phyloP scores from a whole-genome alignment of 2,113 vertebrate genomes.

The Dascyllus trimaculatus region DNA sequence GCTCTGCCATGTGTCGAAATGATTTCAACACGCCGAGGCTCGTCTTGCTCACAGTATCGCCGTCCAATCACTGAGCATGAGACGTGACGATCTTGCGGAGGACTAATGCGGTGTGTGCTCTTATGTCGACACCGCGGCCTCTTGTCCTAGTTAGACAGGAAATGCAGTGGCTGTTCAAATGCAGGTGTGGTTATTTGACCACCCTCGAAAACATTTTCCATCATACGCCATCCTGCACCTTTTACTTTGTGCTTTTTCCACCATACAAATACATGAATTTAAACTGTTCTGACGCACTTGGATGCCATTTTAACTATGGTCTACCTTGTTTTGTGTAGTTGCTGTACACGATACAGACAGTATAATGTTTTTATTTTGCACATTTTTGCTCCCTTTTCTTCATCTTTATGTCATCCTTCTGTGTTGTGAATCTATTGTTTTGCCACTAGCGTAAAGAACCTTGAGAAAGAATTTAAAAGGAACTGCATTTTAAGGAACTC shows the following conservation, averaged over 20 bases:
- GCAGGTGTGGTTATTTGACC: background rate
- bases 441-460: background rate
- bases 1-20: too few species aligned
- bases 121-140: background rate
- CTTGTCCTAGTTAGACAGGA: conserved; percentile 12
- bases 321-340: too few species aligned
- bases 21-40: too few species aligned
- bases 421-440: background rate
- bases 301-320: too few species aligned
- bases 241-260: too few species aligned
- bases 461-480: background rate
- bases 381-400: too few species aligned
- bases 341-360: too few species aligned
- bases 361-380: too few species aligned
- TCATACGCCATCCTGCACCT: background rate
- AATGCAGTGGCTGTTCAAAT: background rate
- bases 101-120: background rate
- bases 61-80: background rate
- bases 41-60: too few species aligned
- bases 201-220: background rate
- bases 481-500: conserved; percentile 7
- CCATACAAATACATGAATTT: too few species aligned
- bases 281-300: too few species aligned
- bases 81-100: background rate
- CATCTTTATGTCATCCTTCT: too few species aligned